Evolutionary conservation across 2,797 vertebrate genomes (phyloP).

Genomic region (Botia kubotai): DNA sequence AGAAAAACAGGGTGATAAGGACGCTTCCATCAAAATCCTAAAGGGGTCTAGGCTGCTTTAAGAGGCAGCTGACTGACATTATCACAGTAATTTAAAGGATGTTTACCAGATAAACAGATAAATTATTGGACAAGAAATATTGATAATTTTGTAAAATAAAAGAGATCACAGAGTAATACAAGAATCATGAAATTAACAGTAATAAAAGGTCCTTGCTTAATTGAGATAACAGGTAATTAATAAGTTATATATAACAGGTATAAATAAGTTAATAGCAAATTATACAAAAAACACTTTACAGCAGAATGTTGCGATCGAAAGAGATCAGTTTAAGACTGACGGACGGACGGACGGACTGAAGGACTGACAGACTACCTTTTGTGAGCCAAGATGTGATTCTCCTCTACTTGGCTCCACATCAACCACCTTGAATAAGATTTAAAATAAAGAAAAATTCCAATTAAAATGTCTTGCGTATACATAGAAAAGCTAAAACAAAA

Average conservation of each 20-base stretch:
- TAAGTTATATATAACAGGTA: no score
- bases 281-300: neutral
- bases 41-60: neutral
- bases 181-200: neutral
- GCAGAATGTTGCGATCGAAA: neutral
- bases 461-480: no score
- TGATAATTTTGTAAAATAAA: neutral
- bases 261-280: neutral
- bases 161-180: neutral
- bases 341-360: neutral
- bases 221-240: neutral
- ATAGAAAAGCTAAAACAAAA: neutral
- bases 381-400: constrained; percentile 56
- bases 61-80: neutral
- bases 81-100: neutral
- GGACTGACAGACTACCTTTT: constrained; percentile 58
- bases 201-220: neutral
- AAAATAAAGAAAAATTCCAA: neutral
- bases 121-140: neutral
- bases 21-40: neutral
- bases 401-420: constrained; percentile 58
- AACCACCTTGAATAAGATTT: constrained; percentile 63
- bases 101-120: constrained; percentile 2
- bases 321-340: neutral
- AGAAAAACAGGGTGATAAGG: neutral